Conservation (phyloP, 2,888 invertebrate genomes). For the Hirtodrosophila trivittata region DNA sequence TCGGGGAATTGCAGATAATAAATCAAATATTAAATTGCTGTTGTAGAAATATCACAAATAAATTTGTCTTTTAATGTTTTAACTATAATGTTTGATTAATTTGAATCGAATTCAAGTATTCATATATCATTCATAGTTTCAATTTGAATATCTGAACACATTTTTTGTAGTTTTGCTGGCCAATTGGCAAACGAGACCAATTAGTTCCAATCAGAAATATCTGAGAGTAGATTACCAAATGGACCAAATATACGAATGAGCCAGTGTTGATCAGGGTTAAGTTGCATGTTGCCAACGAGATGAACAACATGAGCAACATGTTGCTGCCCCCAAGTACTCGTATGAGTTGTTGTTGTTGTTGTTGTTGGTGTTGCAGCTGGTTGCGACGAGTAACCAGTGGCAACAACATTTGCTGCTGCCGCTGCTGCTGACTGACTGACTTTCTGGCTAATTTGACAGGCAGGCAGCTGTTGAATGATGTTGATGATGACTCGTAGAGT, state of each 20-base stretch:
- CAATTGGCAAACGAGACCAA: not conserved
- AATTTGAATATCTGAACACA: too few species aligned
- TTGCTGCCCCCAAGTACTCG: conserved; percentile 24
- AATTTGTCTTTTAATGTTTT: too few species aligned
- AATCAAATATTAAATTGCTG: too few species aligned
- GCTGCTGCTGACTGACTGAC: conserved; percentile 51
- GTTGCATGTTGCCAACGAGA: conserved; percentile 45
- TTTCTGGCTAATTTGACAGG: conserved; percentile 74
- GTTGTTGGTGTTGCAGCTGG: conserved; percentile 8
- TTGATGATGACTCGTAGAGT: conserved; percentile 27
- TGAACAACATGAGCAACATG: conserved; percentile 32
- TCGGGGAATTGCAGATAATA: too few species aligned
- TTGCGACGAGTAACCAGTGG: conserved; percentile 1
- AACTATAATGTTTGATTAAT: too few species aligned
- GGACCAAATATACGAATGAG: conserved; percentile 10
- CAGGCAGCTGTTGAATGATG: conserved; percentile 40
- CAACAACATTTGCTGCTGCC: conserved; percentile 2
- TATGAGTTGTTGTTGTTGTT: not conserved
- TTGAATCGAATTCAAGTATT: too few species aligned
- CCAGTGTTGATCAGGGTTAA: conserved; percentile 26
- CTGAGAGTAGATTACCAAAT: conserved; percentile 1
- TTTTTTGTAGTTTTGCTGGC: too few species aligned
- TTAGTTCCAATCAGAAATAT: conserved; percentile 29
- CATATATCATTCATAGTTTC: too few species aligned
- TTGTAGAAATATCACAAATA: too few species aligned